Evolutionary conservation across 2,888 invertebrate genomes (phyloP).

Genomic region (Bellardia pandia): DNA sequence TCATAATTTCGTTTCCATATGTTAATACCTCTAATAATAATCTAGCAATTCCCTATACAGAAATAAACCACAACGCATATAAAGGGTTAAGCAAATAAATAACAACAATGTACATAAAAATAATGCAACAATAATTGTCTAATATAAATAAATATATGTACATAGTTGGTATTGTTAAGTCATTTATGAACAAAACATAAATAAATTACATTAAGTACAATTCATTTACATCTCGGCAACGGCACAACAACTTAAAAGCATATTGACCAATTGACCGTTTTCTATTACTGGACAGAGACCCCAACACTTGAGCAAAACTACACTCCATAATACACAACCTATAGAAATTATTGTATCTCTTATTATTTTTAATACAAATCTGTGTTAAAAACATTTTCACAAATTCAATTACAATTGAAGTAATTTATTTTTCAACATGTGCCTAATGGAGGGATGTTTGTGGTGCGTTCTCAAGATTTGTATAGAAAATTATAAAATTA

Average conservation of each 20-base stretch:
- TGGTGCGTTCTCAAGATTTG: too few relatives aligned
- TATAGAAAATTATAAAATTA: not conserved
- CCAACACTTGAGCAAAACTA: not conserved
- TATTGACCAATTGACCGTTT: conserved; percentile 64
- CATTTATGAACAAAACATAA: conserved; percentile 38
- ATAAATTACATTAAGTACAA: conserved; percentile 35
- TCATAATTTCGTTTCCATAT: not conserved
- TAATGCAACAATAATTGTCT: conserved; percentile 41
- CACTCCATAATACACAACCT: not conserved
- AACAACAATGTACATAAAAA: not conserved
- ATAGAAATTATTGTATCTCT: not conserved
- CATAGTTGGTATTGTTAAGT: conserved; percentile 31
- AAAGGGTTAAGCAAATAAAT: conserved; percentile 38
- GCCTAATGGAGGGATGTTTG: not conserved
- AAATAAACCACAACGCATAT: not conserved
- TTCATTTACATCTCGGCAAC: not conserved
- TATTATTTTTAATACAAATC: conserved; percentile 25
- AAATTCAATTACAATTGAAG: conserved; percentile 40
- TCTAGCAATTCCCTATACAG: too few relatives aligned
- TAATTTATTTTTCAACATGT: conserved; percentile 5
- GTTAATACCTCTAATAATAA: conserved; percentile 12
- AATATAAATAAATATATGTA: conserved; percentile 6
- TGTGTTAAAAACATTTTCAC: not conserved
- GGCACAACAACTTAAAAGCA: conserved; percentile 8
- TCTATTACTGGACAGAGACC: not conserved